Percentiles rank a stretch among this genome's conserved stretches.
Conservation (phyloP, 2,113 vertebrate species). For the Xiphias gladius region DNA sequence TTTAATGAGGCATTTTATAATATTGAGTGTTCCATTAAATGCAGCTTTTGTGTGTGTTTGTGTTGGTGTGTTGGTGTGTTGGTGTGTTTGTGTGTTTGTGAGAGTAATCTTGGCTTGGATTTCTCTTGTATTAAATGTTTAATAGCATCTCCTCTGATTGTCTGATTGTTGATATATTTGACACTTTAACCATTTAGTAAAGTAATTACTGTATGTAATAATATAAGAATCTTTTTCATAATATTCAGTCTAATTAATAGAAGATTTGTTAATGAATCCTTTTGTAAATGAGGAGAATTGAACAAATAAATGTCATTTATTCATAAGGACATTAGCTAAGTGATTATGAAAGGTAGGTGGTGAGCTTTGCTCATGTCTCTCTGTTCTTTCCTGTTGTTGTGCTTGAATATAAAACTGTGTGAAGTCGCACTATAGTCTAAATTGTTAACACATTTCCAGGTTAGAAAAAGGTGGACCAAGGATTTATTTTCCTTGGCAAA, state of each 20-base stretch:
- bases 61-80: conserved; percentile 14
- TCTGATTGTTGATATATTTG: too few relatives aligned
- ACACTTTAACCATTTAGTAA: too few relatives aligned
- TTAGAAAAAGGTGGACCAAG: too few relatives aligned
- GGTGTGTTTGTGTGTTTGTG: neutral
- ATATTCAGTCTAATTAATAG: too few relatives aligned
- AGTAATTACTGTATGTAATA: too few relatives aligned
- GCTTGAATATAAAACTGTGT: too few relatives aligned
- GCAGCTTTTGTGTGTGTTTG: conserved; percentile 15
- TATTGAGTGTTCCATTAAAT: conserved; percentile 41
- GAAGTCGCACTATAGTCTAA: too few relatives aligned
- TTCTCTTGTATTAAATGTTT: neutral
- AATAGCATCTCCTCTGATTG: neutral
- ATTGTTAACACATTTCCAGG: too few relatives aligned
- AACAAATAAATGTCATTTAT: too few relatives aligned
- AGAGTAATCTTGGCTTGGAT: neutral
- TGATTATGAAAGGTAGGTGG: neutral
- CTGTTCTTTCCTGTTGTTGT: too few relatives aligned
- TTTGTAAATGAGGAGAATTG: neutral
- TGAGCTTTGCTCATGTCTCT: neutral
- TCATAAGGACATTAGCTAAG: neutral
- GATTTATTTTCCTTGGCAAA: too few relatives aligned
- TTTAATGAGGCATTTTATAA: conserved; percentile 45
- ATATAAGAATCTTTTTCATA: too few relatives aligned
- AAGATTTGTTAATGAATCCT: neutral